Evolutionary conservation across 2,888 invertebrate species (phyloP), one percentile per base, ranked within the genome.

Genomic region (Cordylochernes scorpioides): DNA sequence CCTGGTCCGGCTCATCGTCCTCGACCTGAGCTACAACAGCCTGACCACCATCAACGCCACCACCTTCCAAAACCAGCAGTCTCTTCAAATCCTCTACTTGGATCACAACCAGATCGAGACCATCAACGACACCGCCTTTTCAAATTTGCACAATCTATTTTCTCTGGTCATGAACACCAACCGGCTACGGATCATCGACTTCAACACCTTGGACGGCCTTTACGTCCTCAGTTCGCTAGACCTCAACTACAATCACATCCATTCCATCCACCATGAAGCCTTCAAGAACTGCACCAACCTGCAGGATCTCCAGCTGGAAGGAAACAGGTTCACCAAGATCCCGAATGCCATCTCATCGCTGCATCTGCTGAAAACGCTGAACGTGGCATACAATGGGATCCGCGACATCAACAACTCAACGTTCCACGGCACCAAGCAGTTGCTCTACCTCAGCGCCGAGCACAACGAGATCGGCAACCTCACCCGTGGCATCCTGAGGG

Each of bases 101-200:
- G 72, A 77, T 42, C 68, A 74, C 51, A 84, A 84, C 50, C 63
- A 67, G 47, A 57, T 84, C 31, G 73, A 75, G 49, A 70, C 64
- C 33, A 71, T 84, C 37, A 71, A 72, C 5, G 72, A 77, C 5
- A 74, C 78, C 46, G 74, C 80, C 2, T 84, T 84, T 52, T 65
- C 77, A 21, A 73, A 78, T 4, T 72, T 82, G 71, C 80, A 75
- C 50, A 84, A 84, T 57, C 60, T 84, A 36, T 82, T 84, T 54
- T 80, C 80, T 9, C 59, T 84, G 42, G 66, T 78, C 34, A 60
- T 84, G 41, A 75, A 77, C 3, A 71, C 71, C 52, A 84, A 84
- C 57, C 70, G 69, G 51, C 66, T 84, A 43, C 68, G 68, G 44
- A 70, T 71, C 46, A 61, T 84, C 42, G 77, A 80, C 50, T 71